Evolutionary conservation across 2,113 vertebrate species (phyloP).

Genomic region (Macquaria ambigua): DNA sequence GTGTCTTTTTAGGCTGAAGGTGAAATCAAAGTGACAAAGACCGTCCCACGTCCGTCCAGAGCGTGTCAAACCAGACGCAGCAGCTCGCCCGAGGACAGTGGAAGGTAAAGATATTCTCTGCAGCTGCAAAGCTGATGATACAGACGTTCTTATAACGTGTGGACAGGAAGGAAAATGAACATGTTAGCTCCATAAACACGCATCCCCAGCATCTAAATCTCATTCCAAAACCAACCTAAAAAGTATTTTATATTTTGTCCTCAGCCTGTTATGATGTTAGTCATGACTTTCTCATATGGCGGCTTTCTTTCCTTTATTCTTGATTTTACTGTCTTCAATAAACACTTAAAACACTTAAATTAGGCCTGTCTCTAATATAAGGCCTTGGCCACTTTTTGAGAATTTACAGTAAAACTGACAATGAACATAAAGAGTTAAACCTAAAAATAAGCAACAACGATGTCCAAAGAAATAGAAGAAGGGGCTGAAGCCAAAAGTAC

Average conservation of each 20-base stretch:
- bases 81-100: neutral
- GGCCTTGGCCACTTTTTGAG: too few species aligned
- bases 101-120: constrained; percentile 65
- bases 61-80: neutral
- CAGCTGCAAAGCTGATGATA: neutral
- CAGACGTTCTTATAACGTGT: neutral
- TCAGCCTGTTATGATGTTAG: neutral
- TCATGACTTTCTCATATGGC: neutral
- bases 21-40: constrained; percentile 74
- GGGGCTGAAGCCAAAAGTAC: neutral
- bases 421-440: neutral
- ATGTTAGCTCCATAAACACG: neutral
- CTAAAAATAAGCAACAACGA: neutral
- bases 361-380: too few species aligned
- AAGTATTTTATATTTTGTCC: neutral
- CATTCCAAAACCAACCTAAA: neutral
- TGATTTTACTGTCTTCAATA: neutral
- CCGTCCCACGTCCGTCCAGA: constrained; percentile 7
- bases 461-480: neutral
- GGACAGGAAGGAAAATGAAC: neutral
- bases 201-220: neutral
- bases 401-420: neutral
- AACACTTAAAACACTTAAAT: too few species aligned
- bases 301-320: neutral
- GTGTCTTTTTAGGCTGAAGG: constrained; percentile 71